These are phyloP conservation scores for Myocastor coypus DNA, from an alignment of 2,113 vertebrate species.

Conservation along the genomic window DNA sequence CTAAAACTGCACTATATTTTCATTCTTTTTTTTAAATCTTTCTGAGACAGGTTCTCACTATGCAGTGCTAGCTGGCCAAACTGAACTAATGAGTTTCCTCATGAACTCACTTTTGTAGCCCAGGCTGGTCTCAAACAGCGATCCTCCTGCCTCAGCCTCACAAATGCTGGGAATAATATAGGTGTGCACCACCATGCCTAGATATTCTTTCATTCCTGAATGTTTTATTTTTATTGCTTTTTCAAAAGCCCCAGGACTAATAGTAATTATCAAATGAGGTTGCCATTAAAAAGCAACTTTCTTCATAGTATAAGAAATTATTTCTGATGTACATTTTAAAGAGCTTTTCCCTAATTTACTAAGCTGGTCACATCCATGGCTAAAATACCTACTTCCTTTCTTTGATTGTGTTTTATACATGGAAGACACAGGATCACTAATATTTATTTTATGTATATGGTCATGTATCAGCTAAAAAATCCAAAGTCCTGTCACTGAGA, in stretches of 20 bases:
- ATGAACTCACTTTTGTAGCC: too few species aligned
- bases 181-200: too few species aligned
- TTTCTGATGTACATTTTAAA: conserved; percentile 27
- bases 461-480: not conserved
- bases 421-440: conserved; percentile 42
- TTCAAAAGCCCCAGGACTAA: conserved; percentile 21
- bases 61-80: too few species aligned
- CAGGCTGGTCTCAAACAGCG: too few species aligned
- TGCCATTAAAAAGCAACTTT: conserved; percentile 56
- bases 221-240: conserved; percentile 41
- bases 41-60: too few species aligned
- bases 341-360: conserved; percentile 43
- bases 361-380: not conserved
- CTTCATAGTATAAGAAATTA: not conserved
- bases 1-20: not conserved
- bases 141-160: too few species aligned
- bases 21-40: not conserved
- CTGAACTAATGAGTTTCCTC: too few species aligned
- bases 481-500: not conserved
- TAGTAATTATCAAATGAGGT: conserved; percentile 57
- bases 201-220: not conserved
- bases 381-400: not conserved
- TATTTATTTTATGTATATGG: conserved; percentile 44
- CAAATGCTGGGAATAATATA: too few species aligned
- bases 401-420: conserved; percentile 24